Percentiles rank a stretch among this genome's conserved stretches.
Evolutionary conservation across 2,888 invertebrate genomes (phyloP).

Genomic region (Spodoptera exigua): DNA sequence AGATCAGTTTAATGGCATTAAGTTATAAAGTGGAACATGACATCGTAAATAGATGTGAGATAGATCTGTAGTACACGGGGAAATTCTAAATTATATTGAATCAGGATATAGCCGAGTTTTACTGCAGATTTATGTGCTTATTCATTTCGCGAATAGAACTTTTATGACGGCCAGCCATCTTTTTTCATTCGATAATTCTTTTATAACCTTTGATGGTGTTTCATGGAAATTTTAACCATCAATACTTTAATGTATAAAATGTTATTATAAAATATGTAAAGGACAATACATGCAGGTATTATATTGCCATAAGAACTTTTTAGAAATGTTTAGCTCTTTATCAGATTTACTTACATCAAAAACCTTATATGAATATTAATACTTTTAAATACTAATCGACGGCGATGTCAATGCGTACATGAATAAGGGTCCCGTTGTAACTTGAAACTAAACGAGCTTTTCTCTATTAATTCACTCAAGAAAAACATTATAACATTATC

Average conservation of each 20-base stretch:
- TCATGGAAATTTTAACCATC: slow-evolving; percentile 47
- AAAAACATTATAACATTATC: too few species aligned
- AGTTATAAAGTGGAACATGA: slow-evolving; percentile 51
- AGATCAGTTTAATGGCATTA: slow-evolving; percentile 52
- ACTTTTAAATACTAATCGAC: too few species aligned
- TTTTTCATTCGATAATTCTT: slow-evolving; percentile 54
- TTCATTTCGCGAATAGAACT: slow-evolving; percentile 62
- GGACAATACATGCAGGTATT: background rate
- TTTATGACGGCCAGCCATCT: slow-evolving; percentile 52
- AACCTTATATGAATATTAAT: too few species aligned
- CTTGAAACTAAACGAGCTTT: too few species aligned
- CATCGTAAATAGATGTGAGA: slow-evolving; percentile 73
- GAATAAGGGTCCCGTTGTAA: too few species aligned
- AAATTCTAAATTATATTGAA: slow-evolving; percentile 63
- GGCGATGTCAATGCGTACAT: too few species aligned
- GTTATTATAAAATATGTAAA: slow-evolving; percentile 1
- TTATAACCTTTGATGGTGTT: slow-evolving; percentile 47
- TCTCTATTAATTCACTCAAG: too few species aligned
- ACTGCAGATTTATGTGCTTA: slow-evolving; percentile 65
- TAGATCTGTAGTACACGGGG: slow-evolving; percentile 49
- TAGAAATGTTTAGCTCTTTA: background rate
- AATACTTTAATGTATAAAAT: slow-evolving; percentile 14
- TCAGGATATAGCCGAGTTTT: slow-evolving; percentile 70
- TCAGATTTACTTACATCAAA: background rate
- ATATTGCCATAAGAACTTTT: slow-evolving; percentile 1